Percentiles rank a stretch among this genome's conserved stretches.
phyloP scores from a whole-genome alignment of 2,113 vertebrate species.

The Xerus inauris region DNA sequence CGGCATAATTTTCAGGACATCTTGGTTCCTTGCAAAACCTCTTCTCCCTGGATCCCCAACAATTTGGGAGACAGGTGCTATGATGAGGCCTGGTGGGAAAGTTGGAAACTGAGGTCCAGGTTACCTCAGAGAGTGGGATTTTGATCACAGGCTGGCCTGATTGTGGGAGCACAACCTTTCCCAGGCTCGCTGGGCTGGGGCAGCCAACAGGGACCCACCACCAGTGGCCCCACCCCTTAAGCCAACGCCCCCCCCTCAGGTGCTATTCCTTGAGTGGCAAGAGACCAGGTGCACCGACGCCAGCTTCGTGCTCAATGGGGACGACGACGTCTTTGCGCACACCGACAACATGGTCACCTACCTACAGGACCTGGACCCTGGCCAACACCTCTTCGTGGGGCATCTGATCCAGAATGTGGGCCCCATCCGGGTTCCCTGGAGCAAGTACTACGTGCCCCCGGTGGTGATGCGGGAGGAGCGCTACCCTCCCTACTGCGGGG shows the following conservation, averaged over 20 bases:
- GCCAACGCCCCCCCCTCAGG: not conserved
- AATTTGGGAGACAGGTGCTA: not conserved
- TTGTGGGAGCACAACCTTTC: not conserved
- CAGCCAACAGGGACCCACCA: too few relatives aligned
- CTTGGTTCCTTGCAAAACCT: too few relatives aligned
- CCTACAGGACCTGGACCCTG: constrained; percentile 77
- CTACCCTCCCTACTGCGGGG: constrained; percentile 90
- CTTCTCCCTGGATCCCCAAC: rapidly evolving
- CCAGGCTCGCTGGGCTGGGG: too few relatives aligned
- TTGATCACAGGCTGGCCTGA: too few relatives aligned
- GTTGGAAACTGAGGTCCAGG: not conserved
- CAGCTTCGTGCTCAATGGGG: constrained; percentile 88
- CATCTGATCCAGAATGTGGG: constrained; percentile 89
- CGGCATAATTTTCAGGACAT: not conserved
- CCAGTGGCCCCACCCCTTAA: not conserved
- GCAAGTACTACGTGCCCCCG: constrained; percentile 91
- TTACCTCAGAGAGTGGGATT: not conserved
- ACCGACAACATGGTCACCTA: constrained; percentile 88
- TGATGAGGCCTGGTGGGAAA: not conserved
- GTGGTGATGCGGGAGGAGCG: constrained; percentile 84
- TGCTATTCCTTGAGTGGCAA: constrained; percentile 92
- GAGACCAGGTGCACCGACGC: constrained; percentile 81
- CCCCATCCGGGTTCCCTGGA: constrained; percentile 88
- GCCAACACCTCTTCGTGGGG: constrained; percentile 87
- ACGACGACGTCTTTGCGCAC: constrained; percentile 92